These are phyloP conservation scores for Agonopterix subpropinquella DNA, from an alignment of 2,888 invertebrate species.

Conservation along the genomic window DNA sequence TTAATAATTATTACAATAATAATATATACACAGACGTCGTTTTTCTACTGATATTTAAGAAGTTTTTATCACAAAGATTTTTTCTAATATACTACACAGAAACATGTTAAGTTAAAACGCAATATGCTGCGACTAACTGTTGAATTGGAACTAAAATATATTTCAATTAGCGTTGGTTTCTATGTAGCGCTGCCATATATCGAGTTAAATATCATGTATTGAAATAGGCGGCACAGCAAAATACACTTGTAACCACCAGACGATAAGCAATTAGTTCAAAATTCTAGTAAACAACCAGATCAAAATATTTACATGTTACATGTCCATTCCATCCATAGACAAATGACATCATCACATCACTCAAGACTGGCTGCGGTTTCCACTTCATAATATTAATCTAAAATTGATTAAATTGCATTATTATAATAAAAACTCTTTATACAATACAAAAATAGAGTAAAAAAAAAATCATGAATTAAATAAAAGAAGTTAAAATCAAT, in stretches of 20 bases:
- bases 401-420: slow-evolving; percentile 43
- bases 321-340: slow-evolving; percentile 28
- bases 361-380: slow-evolving; percentile 25
- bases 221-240: slow-evolving; percentile 25
- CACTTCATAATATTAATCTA: slow-evolving; percentile 27
- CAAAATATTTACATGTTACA: slow-evolving; percentile 63
- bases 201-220: neutral
- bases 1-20: slow-evolving; percentile 42
- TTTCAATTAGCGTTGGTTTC: neutral
- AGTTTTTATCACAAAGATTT: slow-evolving; percentile 67
- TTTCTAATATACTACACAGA: slow-evolving; percentile 56
- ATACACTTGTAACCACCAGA: slow-evolving; percentile 37
- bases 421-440: slow-evolving; percentile 40
- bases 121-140: slow-evolving; percentile 25
- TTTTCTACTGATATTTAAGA: slow-evolving; percentile 53
- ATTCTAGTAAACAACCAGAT: slow-evolving; percentile 55
- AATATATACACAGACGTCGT: slow-evolving; percentile 38
- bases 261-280: slow-evolving; percentile 45
- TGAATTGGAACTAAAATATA: neutral
- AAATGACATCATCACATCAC: slow-evolving; percentile 21
- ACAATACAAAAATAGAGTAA: slow-evolving; percentile 51
- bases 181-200: neutral
- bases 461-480: slow-evolving; percentile 53
- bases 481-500: slow-evolving; percentile 42
- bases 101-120: slow-evolving; percentile 40